Conservation (phyloP, 2,888 invertebrate genomes). For the Drosophila imparisetae region DNA sequence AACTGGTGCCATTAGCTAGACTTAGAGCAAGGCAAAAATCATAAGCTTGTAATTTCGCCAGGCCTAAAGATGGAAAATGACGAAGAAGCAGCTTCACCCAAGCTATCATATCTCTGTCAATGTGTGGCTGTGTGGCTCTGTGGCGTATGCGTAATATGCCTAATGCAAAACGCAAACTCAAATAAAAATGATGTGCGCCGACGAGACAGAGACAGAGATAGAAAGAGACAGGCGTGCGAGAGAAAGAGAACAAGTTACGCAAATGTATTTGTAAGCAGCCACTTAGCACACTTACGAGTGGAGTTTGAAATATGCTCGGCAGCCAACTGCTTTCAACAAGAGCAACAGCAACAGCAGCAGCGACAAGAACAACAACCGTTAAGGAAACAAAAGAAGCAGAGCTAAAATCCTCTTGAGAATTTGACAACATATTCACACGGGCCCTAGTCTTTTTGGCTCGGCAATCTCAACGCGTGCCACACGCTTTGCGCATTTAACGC, state of each 20-base stretch:
- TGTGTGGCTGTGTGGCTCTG: conserved; percentile 11
- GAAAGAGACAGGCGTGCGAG: background rate
- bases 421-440: conserved; percentile 79
- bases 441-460: conserved; percentile 22
- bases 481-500: conserved; percentile 80
- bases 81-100: conserved; percentile 1
- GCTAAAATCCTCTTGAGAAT: conserved; percentile 74
- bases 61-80: conserved; percentile 12
- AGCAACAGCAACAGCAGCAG: conserved; percentile 22
- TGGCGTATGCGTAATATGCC: conserved; percentile 75
- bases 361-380: conserved; percentile 24
- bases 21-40: conserved; percentile 66
- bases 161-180: conserved; percentile 80
- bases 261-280: conserved; percentile 78
- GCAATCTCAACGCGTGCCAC: conserved; percentile 77
- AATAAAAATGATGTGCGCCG: conserved; percentile 73
- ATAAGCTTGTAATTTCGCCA: conserved; percentile 73
- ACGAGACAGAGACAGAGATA: background rate
- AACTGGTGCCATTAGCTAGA: conserved; percentile 68
- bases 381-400: conserved; percentile 42
- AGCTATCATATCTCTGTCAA: background rate
- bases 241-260: conserved; percentile 49
- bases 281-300: conserved; percentile 77
- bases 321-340: conserved; percentile 59
- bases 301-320: conserved; percentile 77